Evolutionary conservation across 92 coral and sea anemone species (phyloP).

Genomic region (Plumapathes pennacea): DNA sequence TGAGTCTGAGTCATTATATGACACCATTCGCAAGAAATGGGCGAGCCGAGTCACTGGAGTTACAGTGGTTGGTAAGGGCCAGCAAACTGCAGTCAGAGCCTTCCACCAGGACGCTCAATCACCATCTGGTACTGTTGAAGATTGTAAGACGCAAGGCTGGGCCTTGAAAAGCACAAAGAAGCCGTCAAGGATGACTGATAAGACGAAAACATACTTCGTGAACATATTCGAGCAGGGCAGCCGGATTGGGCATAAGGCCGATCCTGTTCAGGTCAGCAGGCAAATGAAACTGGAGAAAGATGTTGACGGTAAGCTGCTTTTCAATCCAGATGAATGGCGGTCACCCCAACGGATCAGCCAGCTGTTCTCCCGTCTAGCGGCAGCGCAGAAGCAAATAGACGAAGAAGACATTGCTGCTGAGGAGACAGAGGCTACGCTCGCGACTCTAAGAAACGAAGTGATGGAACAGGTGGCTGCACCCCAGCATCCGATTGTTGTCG

Average conservation of each 20-base stretch:
- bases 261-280: constrained; percentile 30
- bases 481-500: constrained; percentile 17
- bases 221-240: constrained; percentile 19
- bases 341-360: constrained; percentile 14
- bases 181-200: constrained; percentile 25
- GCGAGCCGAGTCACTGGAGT: too few relatives aligned
- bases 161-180: constrained; percentile 30
- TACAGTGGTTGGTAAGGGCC: too few relatives aligned
- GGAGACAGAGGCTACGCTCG: constrained; percentile 13
- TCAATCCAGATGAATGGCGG: constrained; percentile 39
- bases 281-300: constrained; percentile 32
- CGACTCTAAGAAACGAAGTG: constrained; percentile 5
- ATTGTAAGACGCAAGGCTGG: constrained; percentile 16
- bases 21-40: too few relatives aligned
- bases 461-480: constrained; percentile 4
- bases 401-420: constrained; percentile 14
- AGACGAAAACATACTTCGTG: constrained; percentile 14
- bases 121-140: not conserved
- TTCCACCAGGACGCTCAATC: not conserved
- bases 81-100: constrained; percentile 3
- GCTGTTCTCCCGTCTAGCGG: constrained; percentile 20
- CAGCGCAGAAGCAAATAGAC: constrained; percentile 20
- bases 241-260: constrained; percentile 22
- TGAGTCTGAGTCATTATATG: too few relatives aligned
- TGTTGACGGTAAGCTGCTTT: not conserved